Base-by-base conservation (phyloP, 1,140 invertebrate species). In the Manduca sexta region DNA sequence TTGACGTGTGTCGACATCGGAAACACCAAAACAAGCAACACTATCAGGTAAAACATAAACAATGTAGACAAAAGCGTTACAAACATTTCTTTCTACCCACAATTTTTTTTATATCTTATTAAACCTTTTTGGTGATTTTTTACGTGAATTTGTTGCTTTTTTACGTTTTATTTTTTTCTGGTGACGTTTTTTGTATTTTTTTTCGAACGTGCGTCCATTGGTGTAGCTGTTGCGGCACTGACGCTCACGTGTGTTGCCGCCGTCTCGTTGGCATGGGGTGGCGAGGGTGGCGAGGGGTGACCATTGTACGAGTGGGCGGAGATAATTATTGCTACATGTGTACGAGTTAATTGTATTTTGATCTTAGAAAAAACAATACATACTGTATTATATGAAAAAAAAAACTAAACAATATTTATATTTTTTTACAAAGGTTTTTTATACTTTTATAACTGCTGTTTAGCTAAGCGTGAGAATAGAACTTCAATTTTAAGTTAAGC, bases 41-140 rank as follows among this genome's bases (percentile, higher is more conserved):
- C 69, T 34, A 87, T 66, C 39, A 87, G 54, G 60, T 84, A 81
- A 7, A 86, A 63, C 65, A 86, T 73, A 39, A 86, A 81, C 11
- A 84, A 30, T 0, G 73, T 72, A 2, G 81, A 71, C 26, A 85
- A 47, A 6, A 86, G 44, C 40, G 58, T 65, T 17, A 72, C 55
- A 31, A 81, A 52, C 55, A 75, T 66, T 56, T 50, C 48, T 53
- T 48, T 11, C n/a, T n/a, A n/a, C n/a, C n/a, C n/a, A n/a, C n/a
- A n/a, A n/a, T n/a, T n/a, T n/a, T n/a, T n/a, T n/a, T n/a, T 45
- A 52, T 52, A 15, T 37, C 1, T 15, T 6, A 37, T 2, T 37
- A 15, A 15, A 15, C 13, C 16, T 37, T 37, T 4, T 37, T 14
- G 0, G 14, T 37, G n/a, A n/a, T 35, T 35, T 35, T 5, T 35